Conservation (phyloP, 2,797 vertebrate species). For the Falco cherrug region DNA sequence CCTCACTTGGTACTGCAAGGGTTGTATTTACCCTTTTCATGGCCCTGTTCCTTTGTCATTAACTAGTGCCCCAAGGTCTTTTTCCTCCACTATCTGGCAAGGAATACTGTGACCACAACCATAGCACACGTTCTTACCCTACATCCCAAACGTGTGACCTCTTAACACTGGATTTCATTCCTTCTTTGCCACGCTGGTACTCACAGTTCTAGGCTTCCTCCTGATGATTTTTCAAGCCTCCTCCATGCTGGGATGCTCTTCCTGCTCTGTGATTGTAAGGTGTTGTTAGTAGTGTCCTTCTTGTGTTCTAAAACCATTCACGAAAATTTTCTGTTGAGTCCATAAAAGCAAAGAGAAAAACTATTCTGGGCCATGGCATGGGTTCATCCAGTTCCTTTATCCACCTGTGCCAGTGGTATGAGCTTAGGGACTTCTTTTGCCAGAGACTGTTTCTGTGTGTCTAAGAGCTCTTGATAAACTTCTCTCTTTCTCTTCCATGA, state of each 20-base stretch:
- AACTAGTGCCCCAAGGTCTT: slow-evolving; percentile 15
- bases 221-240: not conserved
- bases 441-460: not conserved
- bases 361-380: not conserved
- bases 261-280: not conserved
- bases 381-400: not conserved
- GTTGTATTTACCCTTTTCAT: slow-evolving; percentile 38
- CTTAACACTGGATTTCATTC: not conserved
- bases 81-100: not conserved
- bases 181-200: not conserved
- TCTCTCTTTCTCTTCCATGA: not conserved
- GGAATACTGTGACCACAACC: not conserved
- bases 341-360: not conserved
- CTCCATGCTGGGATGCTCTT: not conserved
- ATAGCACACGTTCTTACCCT: not conserved
- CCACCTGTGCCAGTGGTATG: not conserved
- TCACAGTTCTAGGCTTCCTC: not conserved
- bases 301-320: not conserved
- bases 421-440: not conserved
- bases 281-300: not conserved
- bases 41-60: not conserved
- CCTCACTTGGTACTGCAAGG: not conserved
- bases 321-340: not conserved
- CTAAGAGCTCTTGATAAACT: not conserved
- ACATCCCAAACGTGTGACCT: fast-evolving